These are phyloP conservation scores for Prunella fulvescens DNA, from an alignment of 2,113 vertebrate genomes.

Conservation along the genomic window DNA sequence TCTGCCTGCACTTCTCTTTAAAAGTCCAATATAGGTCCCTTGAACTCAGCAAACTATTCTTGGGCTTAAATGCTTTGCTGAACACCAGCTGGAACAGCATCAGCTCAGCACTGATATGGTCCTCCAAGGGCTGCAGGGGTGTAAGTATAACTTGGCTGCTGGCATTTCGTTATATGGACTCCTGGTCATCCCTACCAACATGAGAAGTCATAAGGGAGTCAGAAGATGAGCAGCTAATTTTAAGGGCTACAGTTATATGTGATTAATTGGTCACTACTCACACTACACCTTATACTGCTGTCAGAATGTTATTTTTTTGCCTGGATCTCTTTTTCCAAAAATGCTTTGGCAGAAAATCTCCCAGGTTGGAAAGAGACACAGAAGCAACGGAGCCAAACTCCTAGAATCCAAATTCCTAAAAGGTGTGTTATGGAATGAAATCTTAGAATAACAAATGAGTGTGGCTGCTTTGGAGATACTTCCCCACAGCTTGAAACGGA, in stretches of 20 bases:
- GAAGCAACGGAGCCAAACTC: not conserved
- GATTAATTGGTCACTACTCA: not conserved
- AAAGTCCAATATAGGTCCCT: not conserved
- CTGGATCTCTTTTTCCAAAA: not conserved
- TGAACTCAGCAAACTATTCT: not conserved
- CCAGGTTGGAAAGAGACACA: not conserved
- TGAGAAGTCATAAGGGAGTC: not conserved
- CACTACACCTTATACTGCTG: not conserved
- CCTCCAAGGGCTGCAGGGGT: not conserved
- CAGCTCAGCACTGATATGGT: not conserved
- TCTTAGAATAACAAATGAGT: slow-evolving; percentile 12
- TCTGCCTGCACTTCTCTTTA: not conserved
- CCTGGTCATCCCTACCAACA: not conserved
- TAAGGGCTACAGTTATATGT: not conserved
- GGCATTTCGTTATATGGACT: not conserved
- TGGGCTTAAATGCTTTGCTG: not conserved
- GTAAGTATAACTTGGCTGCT: not conserved
- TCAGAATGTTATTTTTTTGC: not conserved
- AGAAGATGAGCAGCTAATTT: not conserved
- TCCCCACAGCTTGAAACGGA: slow-evolving; percentile 38
- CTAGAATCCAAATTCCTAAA: slow-evolving; percentile 41
- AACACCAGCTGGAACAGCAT: not conserved
- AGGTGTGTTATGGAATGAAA: slow-evolving; percentile 54
- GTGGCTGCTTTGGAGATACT: slow-evolving; percentile 25
- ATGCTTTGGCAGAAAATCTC: not conserved